A percentile compares a stretch with the other conserved stretches of the same genome.
These are phyloP conservation scores for Atopsyche davidsoni DNA, from an alignment of 1,140 invertebrate species.

Conservation along the genomic window DNA sequence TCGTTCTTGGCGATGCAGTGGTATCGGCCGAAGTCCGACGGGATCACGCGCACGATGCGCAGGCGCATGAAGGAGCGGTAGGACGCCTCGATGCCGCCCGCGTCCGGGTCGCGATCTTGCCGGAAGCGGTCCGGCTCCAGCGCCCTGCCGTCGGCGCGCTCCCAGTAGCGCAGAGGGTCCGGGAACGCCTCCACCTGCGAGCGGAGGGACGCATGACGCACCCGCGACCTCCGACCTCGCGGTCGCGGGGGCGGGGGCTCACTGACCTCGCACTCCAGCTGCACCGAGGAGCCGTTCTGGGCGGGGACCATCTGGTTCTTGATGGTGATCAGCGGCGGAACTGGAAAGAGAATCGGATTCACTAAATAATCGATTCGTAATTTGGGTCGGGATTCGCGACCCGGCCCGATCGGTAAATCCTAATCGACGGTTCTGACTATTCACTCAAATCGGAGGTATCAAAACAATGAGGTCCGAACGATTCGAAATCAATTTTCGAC, in stretches of 20 bases:
- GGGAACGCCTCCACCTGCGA: slow-evolving; percentile 81
- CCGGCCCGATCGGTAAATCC: no score
- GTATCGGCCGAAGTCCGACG: slow-evolving; percentile 66
- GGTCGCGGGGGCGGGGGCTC: no score
- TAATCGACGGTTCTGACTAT: no score
- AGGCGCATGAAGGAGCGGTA: slow-evolving; percentile 63
- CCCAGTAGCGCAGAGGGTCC: slow-evolving; percentile 80
- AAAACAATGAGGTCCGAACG: no score
- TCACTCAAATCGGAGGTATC: no score
- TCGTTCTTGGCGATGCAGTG: slow-evolving; percentile 81
- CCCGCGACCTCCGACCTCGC: no score
- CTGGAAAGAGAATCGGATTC: no score
- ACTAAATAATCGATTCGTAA: no score
- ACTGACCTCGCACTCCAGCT: slow-evolving; percentile 69
- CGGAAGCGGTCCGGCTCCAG: slow-evolving; percentile 65
- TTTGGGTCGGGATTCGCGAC: no score
- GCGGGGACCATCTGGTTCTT: slow-evolving; percentile 67
- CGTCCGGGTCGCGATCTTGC: slow-evolving; percentile 51
- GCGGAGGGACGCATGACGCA: not conserved
- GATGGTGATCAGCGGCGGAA: slow-evolving; percentile 46
- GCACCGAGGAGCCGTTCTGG: slow-evolving; percentile 59
- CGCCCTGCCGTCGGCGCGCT: slow-evolving; percentile 67
- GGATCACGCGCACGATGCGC: slow-evolving; percentile 61
- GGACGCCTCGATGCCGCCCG: slow-evolving; percentile 34
- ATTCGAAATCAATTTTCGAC: no score